Evolutionary conservation across 2,113 vertebrate species (phyloP), one percentile per base, ranked within the genome.

Genomic region (Pleuronectes platessa): DNA sequence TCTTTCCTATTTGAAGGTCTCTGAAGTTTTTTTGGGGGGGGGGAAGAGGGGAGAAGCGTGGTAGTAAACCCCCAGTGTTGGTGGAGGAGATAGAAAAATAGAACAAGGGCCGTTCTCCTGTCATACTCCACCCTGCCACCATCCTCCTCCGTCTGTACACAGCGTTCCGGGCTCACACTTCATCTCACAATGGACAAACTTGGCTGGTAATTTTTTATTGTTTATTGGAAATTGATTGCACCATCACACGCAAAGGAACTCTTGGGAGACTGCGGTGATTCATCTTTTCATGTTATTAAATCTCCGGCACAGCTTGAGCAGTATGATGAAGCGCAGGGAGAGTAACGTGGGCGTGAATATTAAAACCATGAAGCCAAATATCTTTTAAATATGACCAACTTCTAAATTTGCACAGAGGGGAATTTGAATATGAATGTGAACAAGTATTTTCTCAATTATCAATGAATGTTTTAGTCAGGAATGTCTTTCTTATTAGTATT

Each of bases 221-320:
- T 79, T 83, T 77, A 69, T 79, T 62, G 60, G 59, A 86, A 87
- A 89, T 47, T 66, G 68, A 90, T 84, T 79, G 68, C 71, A 62
- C 78, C 47, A 76, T 67, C 60, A 51, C 73, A 64, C 26, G 51
- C 65, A 81, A n/a, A n/a, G 60, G 26, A 76, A 54, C 54, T 49
- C 61, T 65, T 21, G 67, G 45, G 55, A 73, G 55, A 47, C 26
- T 62, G 27, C 13, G 0, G 53, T n/a, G 23, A 79, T 83, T 85
- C 56, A 74, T 81, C 62, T 72, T 64, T 62, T 69, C 9, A 11
- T 27, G 2, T 76, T 61, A 82, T 74, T 76, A 67, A 5, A 23
- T 75, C 18, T 1, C 9, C 1, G 54, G 79, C 62, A 31, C 37
- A 60, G 63, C 59, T 61, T 62, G 69, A 81, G 31, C 37, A 31